phyloP scores from a whole-genome alignment of 2,113 vertebrate species.

The Nesogale talazaci region DNA sequence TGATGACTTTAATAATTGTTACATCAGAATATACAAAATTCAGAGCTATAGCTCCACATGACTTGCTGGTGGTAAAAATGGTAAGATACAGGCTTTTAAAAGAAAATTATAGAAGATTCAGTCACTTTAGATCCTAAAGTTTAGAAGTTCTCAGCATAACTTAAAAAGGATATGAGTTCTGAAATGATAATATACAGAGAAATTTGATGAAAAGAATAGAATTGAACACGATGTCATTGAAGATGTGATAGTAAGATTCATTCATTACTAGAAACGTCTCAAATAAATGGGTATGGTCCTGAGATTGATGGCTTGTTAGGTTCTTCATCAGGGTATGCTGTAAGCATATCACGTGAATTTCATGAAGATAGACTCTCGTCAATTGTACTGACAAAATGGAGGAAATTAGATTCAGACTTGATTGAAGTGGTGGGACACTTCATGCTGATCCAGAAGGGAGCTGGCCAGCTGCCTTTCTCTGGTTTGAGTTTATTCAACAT shows the following conservation, averaged over 20 bases:
- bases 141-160: too few species aligned
- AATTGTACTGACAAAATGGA: too few species aligned
- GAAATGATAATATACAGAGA: background rate
- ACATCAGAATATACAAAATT: background rate
- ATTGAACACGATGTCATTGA: background rate
- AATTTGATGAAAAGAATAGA: background rate
- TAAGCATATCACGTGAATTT: background rate
- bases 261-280: background rate
- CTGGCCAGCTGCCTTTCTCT: background rate
- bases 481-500: background rate
- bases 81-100: background rate
- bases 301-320: background rate
- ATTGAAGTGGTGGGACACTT: background rate
- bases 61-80: background rate
- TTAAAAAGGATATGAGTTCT: background rate
- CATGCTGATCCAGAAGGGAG: background rate
- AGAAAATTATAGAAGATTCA: background rate
- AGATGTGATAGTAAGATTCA: background rate
- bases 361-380: background rate
- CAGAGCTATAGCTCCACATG: background rate
- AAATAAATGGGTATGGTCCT: background rate
- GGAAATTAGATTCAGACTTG: background rate
- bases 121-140: background rate
- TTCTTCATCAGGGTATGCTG: background rate
- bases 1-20: background rate